phyloP scores from a whole-genome alignment of 2,888 invertebrate species.

The Andricus curvator region DNA sequence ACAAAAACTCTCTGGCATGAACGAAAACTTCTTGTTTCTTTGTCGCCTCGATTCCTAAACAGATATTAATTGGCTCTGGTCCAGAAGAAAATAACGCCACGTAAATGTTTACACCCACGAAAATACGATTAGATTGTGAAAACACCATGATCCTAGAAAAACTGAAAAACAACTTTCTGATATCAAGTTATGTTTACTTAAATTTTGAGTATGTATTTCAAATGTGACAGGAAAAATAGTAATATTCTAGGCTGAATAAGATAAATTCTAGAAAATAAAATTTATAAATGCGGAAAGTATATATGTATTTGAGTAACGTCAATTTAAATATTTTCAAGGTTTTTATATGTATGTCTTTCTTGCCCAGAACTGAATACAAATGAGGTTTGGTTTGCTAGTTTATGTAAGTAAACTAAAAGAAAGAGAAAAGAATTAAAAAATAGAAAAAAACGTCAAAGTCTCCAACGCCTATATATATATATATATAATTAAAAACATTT shows the following conservation, averaged over 20 bases:
- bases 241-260: no score
- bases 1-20: not conserved
- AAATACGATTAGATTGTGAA: conserved; percentile 21
- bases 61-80: conserved; percentile 20
- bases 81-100: conserved; percentile 4
- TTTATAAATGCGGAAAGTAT: no score
- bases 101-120: conserved; percentile 19
- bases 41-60: conserved; percentile 2
- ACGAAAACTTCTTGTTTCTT: not conserved
- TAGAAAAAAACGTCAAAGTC: not conserved
- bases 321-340: no score
- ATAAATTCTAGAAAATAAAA: no score
- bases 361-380: not conserved
- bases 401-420: not conserved
- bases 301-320: no score
- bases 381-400: not conserved
- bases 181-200: not conserved
- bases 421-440: not conserved
- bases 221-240: not conserved
- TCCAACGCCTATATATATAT: not conserved
- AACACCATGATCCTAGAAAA: conserved; percentile 8
- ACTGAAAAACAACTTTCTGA: not conserved
- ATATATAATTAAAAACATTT: not conserved
- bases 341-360: no score
- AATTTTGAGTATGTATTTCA: not conserved